Base-by-base conservation (phyloP, 2,888 invertebrate genomes). In the Vannuccia rotundouncinata region DNA sequence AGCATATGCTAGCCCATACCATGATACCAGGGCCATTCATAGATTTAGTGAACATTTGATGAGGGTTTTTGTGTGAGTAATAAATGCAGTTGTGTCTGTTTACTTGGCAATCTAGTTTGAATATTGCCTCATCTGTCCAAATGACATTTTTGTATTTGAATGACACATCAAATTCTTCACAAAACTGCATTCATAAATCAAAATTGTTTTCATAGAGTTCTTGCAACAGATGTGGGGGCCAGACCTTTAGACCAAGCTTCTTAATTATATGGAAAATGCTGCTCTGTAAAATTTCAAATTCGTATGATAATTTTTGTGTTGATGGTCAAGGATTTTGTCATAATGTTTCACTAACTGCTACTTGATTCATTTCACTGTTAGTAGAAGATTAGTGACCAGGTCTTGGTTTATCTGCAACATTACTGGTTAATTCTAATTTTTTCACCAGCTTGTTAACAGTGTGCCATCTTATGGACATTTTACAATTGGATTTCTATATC, bases 91-190 rank as follows among this genome's bases (percentile, higher is more conserved):
- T 29, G 22, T 79, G 76, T 29, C 77, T 30, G 80, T 79, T 79
- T 30, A 79, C 80, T 25, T 77, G 80, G 27, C 5, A 77, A 77
- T 76, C 28, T 17, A 79, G 45, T 30, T 30, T n/a, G 0, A 79
- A 79, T 28, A 31, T 79, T 0, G 76, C 80, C 25, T 77, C 76
- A 78, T 79, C 80, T 28, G 75, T 75, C 27, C 76, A 74, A 31
- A 79, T 74, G 29, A 78, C 74, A 29, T 74, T 0, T 75, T 22
- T 75, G 75, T 75, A 75, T 2, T 75, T 75, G 75, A 75, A 75
- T 17, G 22, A 10, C 13, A 75, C 75, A 28, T 75, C 29, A 27
- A 75, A 75, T 75, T 75, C 75, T 28, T 75, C 28, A 75, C 75
- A 75, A 75, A 75, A 75, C 31, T 75, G 75, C 75, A 75, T 75